Conservation (phyloP, 2,113 vertebrate genomes). For the Archilochus colubris region DNA sequence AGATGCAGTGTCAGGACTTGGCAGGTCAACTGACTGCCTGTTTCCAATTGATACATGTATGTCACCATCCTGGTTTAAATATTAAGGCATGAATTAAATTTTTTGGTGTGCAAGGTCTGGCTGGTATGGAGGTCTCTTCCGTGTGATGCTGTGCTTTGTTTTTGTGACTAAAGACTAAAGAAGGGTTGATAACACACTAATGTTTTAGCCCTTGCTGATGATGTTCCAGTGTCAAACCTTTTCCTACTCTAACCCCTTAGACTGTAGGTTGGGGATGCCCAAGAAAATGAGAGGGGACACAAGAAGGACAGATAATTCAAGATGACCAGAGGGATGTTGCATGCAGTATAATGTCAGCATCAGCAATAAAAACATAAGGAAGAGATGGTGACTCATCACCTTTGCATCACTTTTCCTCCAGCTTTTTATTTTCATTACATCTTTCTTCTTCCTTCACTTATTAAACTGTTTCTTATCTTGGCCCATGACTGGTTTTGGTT, state of each 20-base stretch:
- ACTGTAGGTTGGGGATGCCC: accelerated
- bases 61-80: neutral
- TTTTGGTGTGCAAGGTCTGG: neutral
- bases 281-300: neutral
- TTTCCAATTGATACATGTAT: neutral
- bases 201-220: neutral
- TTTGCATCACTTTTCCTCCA: neutral
- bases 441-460: neutral
- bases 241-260: neutral
- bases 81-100: neutral
- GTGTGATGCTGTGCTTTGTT: neutral
- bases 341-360: neutral
- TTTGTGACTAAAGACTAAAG: neutral
- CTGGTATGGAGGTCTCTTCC: neutral
- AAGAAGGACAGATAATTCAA: neutral
- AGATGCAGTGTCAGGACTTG: neutral
- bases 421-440: neutral
- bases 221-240: neutral
- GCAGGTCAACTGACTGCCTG: neutral
- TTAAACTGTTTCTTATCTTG: neutral
- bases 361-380: neutral
- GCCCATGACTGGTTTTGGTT: accelerated
- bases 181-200: neutral
- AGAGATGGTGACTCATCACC: neutral
- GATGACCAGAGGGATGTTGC: neutral